Percentiles rank a stretch among this genome's conserved stretches.
Conservation (phyloP, 2,888 invertebrate species). For the Bugulina stolonifera region DNA sequence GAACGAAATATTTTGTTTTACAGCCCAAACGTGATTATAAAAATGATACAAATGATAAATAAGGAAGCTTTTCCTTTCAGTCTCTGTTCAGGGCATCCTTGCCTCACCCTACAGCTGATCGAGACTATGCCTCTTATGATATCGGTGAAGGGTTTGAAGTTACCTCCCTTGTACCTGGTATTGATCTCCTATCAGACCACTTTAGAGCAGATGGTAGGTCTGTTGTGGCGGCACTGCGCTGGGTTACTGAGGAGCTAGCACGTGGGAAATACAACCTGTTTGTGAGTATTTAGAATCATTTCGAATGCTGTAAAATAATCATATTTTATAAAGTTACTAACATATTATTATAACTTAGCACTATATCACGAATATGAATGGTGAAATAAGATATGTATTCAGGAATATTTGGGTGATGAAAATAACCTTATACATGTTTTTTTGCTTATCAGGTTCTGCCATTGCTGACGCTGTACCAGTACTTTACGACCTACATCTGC, state of each 20-base stretch:
- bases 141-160: conserved; percentile 50
- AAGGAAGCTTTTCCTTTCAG: too few species aligned
- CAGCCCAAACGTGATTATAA: too few species aligned
- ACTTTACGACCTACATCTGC: conserved; percentile 48
- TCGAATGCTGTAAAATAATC: neutral
- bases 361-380: too few species aligned
- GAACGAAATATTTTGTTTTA: too few species aligned
- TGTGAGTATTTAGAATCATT: conserved; percentile 36
- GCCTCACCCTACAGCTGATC: conserved; percentile 50
- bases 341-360: too few species aligned
- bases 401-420: too few species aligned
- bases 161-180: conserved; percentile 45
- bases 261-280: conserved; percentile 47
- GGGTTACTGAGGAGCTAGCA: conserved; percentile 48
- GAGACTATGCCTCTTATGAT: conserved; percentile 51
- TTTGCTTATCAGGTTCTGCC: conserved; percentile 53
- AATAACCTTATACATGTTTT: too few species aligned
- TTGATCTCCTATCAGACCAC: conserved; percentile 47
- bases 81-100: conserved; percentile 48
- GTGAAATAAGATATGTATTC: too few species aligned
- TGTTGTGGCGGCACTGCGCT: conserved; percentile 44
- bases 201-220: conserved; percentile 48
- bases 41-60: too few species aligned
- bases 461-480: conserved; percentile 47
- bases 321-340: too few species aligned